Evolutionary conservation across 2,113 vertebrate species (phyloP).

Genomic region (Trichechus manatus): DNA sequence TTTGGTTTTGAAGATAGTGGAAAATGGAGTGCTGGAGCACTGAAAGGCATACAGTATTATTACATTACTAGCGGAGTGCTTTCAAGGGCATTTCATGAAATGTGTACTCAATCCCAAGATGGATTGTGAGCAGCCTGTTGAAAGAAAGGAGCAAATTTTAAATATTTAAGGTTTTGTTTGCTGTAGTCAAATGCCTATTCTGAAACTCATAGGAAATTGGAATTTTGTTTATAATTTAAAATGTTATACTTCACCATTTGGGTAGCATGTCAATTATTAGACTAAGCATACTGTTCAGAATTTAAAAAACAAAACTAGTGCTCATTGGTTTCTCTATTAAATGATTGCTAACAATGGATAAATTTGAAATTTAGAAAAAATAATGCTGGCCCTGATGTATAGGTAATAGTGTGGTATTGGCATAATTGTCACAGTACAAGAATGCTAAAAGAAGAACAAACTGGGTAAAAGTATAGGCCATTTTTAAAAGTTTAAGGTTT

Average conservation of each 20-base stretch:
- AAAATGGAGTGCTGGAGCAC: not conserved
- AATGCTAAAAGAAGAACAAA: constrained; percentile 77
- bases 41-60: constrained; percentile 18
- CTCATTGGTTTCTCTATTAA: constrained; percentile 71
- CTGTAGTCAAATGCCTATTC: constrained; percentile 56
- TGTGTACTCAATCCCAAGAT: not conserved
- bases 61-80: not conserved
- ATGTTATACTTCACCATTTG: constrained; percentile 63
- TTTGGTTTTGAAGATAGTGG: constrained; percentile 61
- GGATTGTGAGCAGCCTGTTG: not conserved
- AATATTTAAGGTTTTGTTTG: constrained; percentile 59
- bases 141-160: constrained; percentile 2
- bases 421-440: constrained; percentile 65
- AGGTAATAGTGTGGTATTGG: constrained; percentile 40
- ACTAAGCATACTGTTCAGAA: constrained; percentile 72
- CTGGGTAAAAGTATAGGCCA: constrained; percentile 8
- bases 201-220: constrained; percentile 75
- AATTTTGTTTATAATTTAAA: constrained; percentile 79
- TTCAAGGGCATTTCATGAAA: not conserved
- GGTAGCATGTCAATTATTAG: constrained; percentile 65
- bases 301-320: constrained; percentile 76
- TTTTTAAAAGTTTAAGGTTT: constrained; percentile 72
- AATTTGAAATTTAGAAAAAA: constrained; percentile 65
- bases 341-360: constrained; percentile 59
- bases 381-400: constrained; percentile 68